Evolutionary conservation across 2,113 vertebrate genomes (phyloP).

Genomic region (Pseudorasbora parva): DNA sequence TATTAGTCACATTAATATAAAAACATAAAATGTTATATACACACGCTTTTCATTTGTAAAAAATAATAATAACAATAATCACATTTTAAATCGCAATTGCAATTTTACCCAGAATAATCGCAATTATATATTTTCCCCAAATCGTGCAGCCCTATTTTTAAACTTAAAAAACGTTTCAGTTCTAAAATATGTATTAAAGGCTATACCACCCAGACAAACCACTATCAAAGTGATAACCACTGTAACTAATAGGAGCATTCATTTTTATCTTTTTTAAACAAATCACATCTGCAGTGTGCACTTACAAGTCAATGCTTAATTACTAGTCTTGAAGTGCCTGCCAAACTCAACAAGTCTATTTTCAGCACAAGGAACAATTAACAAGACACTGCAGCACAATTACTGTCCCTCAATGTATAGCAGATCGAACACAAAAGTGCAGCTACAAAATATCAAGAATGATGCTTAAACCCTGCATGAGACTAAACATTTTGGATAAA

Average conservation of each 20-base stretch:
- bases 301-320: conserved; percentile 39
- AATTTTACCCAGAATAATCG: too few species aligned
- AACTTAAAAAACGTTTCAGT: background rate
- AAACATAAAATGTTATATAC: too few species aligned
- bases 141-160: too few species aligned
- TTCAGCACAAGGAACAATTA: conserved; percentile 24
- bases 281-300: background rate
- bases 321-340: background rate
- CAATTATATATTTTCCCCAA: too few species aligned
- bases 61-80: too few species aligned
- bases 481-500: background rate
- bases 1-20: too few species aligned
- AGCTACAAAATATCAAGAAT: background rate
- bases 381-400: conserved; percentile 15
- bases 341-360: conserved; percentile 19
- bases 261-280: background rate
- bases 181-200: background rate
- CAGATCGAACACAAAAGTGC: background rate
- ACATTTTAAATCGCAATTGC: too few species aligned
- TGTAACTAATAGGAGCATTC: background rate
- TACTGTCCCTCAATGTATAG: conserved; percentile 27
- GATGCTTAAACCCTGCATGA: background rate
- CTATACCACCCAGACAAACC: background rate
- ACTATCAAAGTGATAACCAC: background rate
- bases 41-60: too few species aligned